Percentiles rank a stretch among this genome's conserved stretches.
Conservation (phyloP, 2,113 vertebrate species). For the Cyanoderma ruficeps region DNA sequence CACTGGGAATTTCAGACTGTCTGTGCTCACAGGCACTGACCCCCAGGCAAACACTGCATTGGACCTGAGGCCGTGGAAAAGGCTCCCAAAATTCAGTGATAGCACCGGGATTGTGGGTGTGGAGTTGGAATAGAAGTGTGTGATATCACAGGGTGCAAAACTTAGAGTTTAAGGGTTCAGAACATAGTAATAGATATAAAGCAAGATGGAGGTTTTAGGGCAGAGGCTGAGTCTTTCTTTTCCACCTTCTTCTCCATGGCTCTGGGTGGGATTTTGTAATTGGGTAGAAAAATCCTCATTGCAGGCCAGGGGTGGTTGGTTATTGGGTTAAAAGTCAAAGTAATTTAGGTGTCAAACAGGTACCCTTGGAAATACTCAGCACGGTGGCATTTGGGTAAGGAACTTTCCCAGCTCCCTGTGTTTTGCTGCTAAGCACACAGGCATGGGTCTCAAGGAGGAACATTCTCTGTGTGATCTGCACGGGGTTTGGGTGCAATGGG, state of each 20-base stretch:
- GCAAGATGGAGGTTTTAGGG: background rate
- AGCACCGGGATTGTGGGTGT: background rate
- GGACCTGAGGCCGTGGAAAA: background rate
- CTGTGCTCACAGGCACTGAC: background rate
- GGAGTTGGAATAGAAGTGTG: background rate
- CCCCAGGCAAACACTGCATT: background rate
- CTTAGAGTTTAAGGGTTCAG: background rate
- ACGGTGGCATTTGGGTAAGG: background rate
- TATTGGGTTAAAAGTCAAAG: background rate
- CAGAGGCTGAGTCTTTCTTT: background rate
- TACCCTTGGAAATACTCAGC: background rate
- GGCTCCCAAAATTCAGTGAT: background rate
- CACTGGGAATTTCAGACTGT: background rate
- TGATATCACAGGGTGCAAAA: background rate
- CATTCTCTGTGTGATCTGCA: background rate
- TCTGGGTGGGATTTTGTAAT: background rate
- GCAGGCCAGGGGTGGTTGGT: background rate
- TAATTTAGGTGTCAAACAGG: background rate
- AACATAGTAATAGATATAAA: background rate
- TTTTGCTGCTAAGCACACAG: background rate
- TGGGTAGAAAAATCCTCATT: background rate
- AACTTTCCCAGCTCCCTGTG: background rate
- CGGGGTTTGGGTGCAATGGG: background rate
- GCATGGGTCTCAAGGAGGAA: accelerated
- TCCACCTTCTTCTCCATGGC: background rate